phyloP scores from a whole-genome alignment of 2,113 vertebrate species.

The Apus apus region DNA sequence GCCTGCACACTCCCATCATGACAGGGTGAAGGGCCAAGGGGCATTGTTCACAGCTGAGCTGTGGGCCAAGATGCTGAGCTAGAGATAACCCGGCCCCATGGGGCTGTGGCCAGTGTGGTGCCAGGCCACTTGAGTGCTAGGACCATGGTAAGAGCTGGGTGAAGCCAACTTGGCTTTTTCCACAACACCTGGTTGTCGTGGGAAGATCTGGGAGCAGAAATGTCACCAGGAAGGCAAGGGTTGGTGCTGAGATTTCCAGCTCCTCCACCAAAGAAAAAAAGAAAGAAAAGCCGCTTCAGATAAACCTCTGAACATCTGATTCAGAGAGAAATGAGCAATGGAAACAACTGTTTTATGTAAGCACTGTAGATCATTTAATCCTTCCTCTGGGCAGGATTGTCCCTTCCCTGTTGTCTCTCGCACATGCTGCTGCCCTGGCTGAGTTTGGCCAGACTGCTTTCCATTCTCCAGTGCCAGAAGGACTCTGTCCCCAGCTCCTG shows the following conservation, averaged over 20 bases:
- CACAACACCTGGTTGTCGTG: not conserved
- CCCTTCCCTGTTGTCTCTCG: not conserved
- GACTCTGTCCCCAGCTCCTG: not conserved
- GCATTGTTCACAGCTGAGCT: not conserved
- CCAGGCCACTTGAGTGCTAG: not conserved
- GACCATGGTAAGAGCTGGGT: accelerated
- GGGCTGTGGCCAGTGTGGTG: not conserved
- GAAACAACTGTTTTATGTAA: slow-evolving; percentile 6
- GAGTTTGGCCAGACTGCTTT: accelerated
- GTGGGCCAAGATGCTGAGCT: not conserved
- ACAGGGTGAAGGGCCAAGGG: not conserved
- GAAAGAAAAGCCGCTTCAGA: not conserved
- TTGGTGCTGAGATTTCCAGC: not conserved
- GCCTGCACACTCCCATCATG: accelerated
- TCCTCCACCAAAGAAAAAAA: not conserved
- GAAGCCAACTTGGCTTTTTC: not conserved
- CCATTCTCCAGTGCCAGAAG: not conserved
- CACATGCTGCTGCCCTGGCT: not conserved
- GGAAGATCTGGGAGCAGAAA: not conserved
- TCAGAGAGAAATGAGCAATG: not conserved
- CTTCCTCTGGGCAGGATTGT: not conserved
- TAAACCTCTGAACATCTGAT: not conserved
- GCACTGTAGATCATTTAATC: not conserved
- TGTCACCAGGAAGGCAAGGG: not conserved
- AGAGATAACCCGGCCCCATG: not conserved